phyloP scores from a whole-genome alignment of 2,113 vertebrate genomes.

The Tychaedon coryphoeus region DNA sequence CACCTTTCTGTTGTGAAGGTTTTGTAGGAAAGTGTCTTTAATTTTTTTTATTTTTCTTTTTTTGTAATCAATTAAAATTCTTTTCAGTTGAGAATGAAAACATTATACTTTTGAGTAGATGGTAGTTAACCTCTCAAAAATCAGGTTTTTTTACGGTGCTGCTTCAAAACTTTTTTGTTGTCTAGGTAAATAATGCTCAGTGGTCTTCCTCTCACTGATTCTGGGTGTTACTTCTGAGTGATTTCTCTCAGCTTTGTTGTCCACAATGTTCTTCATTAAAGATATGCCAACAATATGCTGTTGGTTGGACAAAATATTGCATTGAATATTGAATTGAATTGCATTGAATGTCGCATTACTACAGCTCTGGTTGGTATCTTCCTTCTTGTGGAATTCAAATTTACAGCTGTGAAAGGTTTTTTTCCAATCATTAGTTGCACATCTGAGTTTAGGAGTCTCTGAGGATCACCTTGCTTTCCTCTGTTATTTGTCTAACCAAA shows the following conservation, averaged over 20 bases:
- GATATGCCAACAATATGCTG: neutral
- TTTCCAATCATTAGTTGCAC: neutral
- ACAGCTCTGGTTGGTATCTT: neutral
- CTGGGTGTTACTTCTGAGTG: neutral
- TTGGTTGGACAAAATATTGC: neutral
- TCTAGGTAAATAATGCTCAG: neutral
- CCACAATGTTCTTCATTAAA: neutral
- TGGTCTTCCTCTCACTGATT: neutral
- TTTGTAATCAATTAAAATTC: neutral
- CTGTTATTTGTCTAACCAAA: neutral
- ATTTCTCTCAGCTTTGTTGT: neutral
- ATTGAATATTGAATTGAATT: neutral
- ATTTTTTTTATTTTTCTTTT: neutral
- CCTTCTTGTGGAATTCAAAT: neutral
- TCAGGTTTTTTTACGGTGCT: neutral
- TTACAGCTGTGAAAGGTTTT: neutral
- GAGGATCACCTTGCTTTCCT: neutral
- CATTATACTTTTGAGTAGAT: neutral
- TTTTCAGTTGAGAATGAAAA: neutral
- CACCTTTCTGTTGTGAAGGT: neutral
- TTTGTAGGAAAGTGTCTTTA: neutral
- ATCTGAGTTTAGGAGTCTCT: neutral
- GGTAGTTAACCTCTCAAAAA: neutral
- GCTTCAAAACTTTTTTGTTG: constrained; percentile 1
- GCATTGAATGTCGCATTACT: neutral